phyloP scores from a whole-genome alignment of 2,113 vertebrate species.

The Haemorhous mexicanus region DNA sequence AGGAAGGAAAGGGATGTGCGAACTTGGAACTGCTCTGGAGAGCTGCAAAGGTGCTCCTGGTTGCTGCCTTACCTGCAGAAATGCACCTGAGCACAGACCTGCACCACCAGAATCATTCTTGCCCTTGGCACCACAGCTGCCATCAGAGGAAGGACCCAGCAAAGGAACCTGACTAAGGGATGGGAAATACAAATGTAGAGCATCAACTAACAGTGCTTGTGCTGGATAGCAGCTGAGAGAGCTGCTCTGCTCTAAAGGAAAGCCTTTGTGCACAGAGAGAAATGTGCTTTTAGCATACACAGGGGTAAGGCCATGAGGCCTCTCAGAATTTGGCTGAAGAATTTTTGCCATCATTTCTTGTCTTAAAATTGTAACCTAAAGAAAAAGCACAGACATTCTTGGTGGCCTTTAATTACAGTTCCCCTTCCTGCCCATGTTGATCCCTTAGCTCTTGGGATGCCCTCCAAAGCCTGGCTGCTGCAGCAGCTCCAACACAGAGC shows the following conservation, averaged over 20 bases:
- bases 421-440: not conserved
- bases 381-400: not conserved
- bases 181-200: not conserved
- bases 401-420: not conserved
- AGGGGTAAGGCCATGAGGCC: fast-evolving
- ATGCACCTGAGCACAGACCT: not conserved
- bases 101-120: not conserved
- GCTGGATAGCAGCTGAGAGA: not conserved
- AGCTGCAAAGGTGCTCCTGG: not conserved
- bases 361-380: not conserved
- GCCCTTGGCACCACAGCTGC: not conserved
- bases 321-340: not conserved
- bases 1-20: too few relatives aligned
- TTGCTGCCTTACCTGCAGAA: not conserved
- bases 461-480: not conserved
- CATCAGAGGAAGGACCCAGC: not conserved
- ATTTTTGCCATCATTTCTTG: not conserved
- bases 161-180: not conserved
- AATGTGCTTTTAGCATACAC: not conserved
- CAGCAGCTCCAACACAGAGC: not conserved
- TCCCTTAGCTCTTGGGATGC: too few relatives aligned
- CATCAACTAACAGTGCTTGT: not conserved
- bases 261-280: not conserved
- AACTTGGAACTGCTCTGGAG: not conserved
- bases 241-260: not conserved